Evolutionary conservation across 2,113 vertebrate genomes (phyloP).

Genomic region (human (Homo sapiens)): GRCh38 chr9:128107001-128107500

Average conservation of each 20-base stretch:
- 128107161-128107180: constrained; percentile 99
- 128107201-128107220: background rate
- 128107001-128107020: background rate
- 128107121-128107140: constrained; percentile 96
- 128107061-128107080: constrained; percentile 93
- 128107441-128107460: constrained; percentile 81
- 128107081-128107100: constrained; percentile 95
- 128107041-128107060: constrained; percentile 93
- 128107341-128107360: constrained; percentile 96
- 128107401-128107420: constrained; percentile 96
- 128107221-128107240: background rate
- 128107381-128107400: constrained; percentile 99
- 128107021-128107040: constrained; percentile 93
- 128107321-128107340: constrained; percentile 93
- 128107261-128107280: constrained; percentile 88
- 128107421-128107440: constrained; percentile 92
- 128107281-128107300: constrained; percentile 93
- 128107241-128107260: constrained; percentile 80
- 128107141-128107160: constrained; percentile 95
- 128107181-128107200: constrained; percentile 71
- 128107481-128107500: constrained; percentile 76
- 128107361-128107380: constrained; percentile 99
- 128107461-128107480: constrained; percentile 72
- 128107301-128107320: constrained; percentile 95
- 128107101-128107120: constrained; percentile 97